Percentiles rank a stretch among this genome's conserved stretches.
phyloP scores from a whole-genome alignment of 2,888 invertebrate genomes.

The Meteorus colon region DNA sequence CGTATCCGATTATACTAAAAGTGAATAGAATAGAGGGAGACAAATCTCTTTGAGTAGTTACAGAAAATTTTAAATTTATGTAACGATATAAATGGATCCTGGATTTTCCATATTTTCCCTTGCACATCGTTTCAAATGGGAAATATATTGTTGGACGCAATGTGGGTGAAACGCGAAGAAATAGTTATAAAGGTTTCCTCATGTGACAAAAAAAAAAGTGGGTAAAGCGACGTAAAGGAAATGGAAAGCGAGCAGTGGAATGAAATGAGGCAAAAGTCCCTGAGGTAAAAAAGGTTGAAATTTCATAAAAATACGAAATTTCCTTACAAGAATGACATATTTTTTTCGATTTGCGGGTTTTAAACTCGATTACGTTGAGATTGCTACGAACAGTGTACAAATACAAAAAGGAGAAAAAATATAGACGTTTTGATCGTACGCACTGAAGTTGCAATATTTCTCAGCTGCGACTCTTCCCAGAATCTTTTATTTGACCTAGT shows the following conservation, averaged over 20 bases:
- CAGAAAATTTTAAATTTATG: not conserved
- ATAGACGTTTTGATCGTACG: not conserved
- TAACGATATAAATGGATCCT: not conserved
- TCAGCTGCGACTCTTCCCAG: not conserved
- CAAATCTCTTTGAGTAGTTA: not conserved
- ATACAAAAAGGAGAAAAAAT: not conserved
- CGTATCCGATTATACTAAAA: no score
- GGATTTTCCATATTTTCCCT: not conserved
- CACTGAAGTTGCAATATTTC: not conserved
- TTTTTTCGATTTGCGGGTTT: slow-evolving; percentile 7
- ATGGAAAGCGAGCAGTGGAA: no score
- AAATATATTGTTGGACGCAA: not conserved
- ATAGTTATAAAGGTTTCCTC: not conserved
- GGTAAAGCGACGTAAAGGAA: no score
- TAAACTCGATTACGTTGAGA: not conserved
- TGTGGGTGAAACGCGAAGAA: not conserved
- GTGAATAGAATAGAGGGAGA: no score
- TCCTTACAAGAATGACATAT: not conserved
- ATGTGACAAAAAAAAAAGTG: not conserved
- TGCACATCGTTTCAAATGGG: not conserved
- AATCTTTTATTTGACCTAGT: not conserved
- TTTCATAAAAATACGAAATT: not conserved
- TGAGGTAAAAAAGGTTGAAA: not conserved
- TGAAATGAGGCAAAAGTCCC: slow-evolving; percentile 9
- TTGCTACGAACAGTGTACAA: not conserved